These are phyloP conservation scores for Sabellastarte sp. DNA, from an alignment of 2,888 invertebrate species.

Conservation along the genomic window DNA sequence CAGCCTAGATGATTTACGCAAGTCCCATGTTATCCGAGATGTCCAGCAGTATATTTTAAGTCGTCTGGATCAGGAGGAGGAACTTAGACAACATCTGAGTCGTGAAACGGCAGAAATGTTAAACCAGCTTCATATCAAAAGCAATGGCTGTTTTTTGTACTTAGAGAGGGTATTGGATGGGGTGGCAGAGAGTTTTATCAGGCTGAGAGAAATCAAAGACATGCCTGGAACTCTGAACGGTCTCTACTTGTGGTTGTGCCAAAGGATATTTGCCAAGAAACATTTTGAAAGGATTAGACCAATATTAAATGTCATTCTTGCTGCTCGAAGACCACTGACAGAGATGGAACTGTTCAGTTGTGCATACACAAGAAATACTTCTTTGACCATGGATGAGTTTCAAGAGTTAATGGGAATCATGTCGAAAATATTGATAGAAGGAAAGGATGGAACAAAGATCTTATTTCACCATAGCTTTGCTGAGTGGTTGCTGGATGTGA, in stretches of 20 bases:
- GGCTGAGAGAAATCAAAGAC: constrained; percentile 81
- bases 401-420: constrained; percentile 39
- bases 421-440: constrained; percentile 69
- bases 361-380: constrained; percentile 76
- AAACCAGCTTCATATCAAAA: constrained; percentile 92
- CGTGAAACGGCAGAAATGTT: constrained; percentile 90
- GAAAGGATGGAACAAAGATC: constrained; percentile 65
- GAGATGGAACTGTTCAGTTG: constrained; percentile 75
- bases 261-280: constrained; percentile 86
- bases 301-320: constrained; percentile 81
- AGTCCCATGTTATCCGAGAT: constrained; percentile 82
- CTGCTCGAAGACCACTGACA: constrained; percentile 81
- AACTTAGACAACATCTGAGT: constrained; percentile 83
- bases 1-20: constrained; percentile 82
- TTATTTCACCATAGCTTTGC: constrained; percentile 94
- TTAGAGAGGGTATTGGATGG: constrained; percentile 69
- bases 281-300: constrained; percentile 72
- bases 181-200: constrained; percentile 89
- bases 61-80: constrained; percentile 84
- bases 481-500: constrained; percentile 94
- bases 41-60: constrained; percentile 89
- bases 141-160: constrained; percentile 71
- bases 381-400: constrained; percentile 63
- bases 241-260: constrained; percentile 90
- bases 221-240: constrained; percentile 95